phyloP scores from a whole-genome alignment of 2,113 vertebrate species.

The Athene cunicularia region DNA sequence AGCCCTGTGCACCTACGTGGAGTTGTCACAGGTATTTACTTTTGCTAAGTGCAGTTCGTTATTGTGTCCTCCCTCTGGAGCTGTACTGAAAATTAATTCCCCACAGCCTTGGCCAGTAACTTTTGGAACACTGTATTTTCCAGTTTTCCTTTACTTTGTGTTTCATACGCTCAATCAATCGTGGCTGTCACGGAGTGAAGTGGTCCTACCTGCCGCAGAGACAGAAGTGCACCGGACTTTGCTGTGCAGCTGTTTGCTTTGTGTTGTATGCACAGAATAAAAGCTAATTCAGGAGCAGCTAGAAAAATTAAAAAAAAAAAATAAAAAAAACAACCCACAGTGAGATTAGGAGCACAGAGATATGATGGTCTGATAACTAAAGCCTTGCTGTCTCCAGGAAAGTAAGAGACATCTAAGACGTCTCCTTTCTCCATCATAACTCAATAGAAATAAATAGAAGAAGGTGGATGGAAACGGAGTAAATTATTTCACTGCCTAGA shows the following conservation, averaged over 20 bases:
- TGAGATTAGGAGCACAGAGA: not conserved
- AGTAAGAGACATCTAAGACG: not conserved
- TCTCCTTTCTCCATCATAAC: not conserved
- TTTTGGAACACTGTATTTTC: not conserved
- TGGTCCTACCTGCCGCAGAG: not conserved
- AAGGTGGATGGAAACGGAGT: constrained; percentile 38
- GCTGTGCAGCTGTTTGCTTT: constrained; percentile 47
- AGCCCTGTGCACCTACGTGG: not conserved
- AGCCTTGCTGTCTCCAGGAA: not conserved
- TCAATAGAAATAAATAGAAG: not conserved
- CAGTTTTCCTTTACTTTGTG: constrained; percentile 51
- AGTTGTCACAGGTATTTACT: not conserved
- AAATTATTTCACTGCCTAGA: constrained; percentile 16
- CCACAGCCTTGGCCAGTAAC: not conserved
- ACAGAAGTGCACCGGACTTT: not conserved
- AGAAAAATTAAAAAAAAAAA: not conserved
- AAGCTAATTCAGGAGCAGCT: constrained; percentile 28
- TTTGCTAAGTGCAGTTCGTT: constrained; percentile 26
- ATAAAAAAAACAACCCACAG: not conserved
- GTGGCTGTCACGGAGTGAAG: not conserved
- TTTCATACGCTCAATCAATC: not conserved
- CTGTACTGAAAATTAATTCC: not conserved
- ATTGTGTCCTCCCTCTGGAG: not conserved
- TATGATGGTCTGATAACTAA: not conserved
- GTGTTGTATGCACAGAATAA: constrained; percentile 25